Percentiles rank a stretch among this genome's conserved stretches.
phyloP scores from a whole-genome alignment of 2,888 invertebrate species.

The Drosophila crucigera region DNA sequence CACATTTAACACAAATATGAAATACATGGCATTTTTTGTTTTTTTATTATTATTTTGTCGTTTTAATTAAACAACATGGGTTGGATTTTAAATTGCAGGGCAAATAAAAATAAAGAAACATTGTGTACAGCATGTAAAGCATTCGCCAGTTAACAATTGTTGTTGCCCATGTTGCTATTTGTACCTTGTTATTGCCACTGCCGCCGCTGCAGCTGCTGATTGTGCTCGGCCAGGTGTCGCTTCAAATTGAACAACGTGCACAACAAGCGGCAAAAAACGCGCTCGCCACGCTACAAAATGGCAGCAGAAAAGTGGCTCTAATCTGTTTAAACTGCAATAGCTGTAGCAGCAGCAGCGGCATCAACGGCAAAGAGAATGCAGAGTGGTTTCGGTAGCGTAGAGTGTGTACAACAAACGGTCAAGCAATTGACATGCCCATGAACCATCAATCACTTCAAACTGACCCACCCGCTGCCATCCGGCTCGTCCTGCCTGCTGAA shows the following conservation, averaged over 20 bases:
- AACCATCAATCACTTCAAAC: constrained; percentile 77
- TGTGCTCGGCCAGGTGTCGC: constrained; percentile 68
- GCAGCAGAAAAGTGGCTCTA: constrained; percentile 73
- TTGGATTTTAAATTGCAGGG: constrained; percentile 75
- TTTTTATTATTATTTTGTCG: constrained; percentile 7
- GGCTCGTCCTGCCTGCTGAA: constrained; percentile 2
- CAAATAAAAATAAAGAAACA: constrained; percentile 51
- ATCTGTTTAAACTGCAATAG: constrained; percentile 78
- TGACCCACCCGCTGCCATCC: constrained; percentile 17
- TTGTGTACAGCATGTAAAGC: constrained; percentile 66
- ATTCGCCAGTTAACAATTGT: constrained; percentile 41
- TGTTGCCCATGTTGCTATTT: constrained; percentile 21
- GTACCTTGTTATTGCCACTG: not conserved
- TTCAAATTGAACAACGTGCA: constrained; percentile 71
- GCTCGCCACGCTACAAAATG: constrained; percentile 37
- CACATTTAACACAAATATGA: constrained; percentile 15
- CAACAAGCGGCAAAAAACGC: constrained; percentile 73
- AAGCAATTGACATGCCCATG: constrained; percentile 76
- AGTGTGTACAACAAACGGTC: constrained; percentile 58
- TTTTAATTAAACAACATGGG: constrained; percentile 77
- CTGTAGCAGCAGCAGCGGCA: constrained; percentile 19
- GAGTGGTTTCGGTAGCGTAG: constrained; percentile 8
- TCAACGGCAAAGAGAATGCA: constrained; percentile 20
- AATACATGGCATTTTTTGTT: not conserved
- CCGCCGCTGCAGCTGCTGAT: constrained; percentile 16